Base-by-base conservation (phyloP, 2,797 vertebrate genomes). In the Urosaurus nigricauda region DNA sequence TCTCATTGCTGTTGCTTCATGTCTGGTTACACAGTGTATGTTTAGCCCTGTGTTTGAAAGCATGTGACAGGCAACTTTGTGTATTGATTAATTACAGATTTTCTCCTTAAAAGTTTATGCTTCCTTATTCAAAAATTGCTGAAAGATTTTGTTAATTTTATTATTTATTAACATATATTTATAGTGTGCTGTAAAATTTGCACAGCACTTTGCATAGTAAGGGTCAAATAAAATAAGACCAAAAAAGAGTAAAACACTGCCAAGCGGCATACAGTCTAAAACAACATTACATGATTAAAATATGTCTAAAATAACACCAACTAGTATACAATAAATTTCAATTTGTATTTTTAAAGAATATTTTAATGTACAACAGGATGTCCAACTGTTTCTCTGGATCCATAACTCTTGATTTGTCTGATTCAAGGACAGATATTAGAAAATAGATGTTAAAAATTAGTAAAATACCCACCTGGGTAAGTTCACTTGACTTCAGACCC, bases 1-100 rank as follows among this genome's bases (percentile, higher is more conserved):
- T 77, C 77, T 40, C 80, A 88, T 2, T 37, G 56, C 40, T 75
- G 43, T 83, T 65, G 58, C 77, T 88, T 63, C n/a, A 82, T 83
- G 70, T 75, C 79, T 58, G 21, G 78, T 81, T 87, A 82, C 21
- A 17, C 70, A 82, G 19, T 88, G 40, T 43, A 35, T 17, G 51
- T 51, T 88, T 65, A 53, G 71, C 80, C 43, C 32, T 24, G 3
- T 37, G 32, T 88, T 88, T 65, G 40, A 21, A 65, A 63, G 29
- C n/a, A 29, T 65, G 80, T 88, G 56, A 83, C 71, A 83, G 70
- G 8, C 56, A 74, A 56, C 40, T 35, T 75, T 83, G 63, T 70
- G 37, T 65, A 75, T 0, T 3, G 7, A 56, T 51, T 79, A 79
- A 56, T 79, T 86, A 26, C 29, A 79, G 51, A 71, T 11, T 32